Conservation (phyloP, 2,888 invertebrate genomes). For the Orgyia antiqua region DNA sequence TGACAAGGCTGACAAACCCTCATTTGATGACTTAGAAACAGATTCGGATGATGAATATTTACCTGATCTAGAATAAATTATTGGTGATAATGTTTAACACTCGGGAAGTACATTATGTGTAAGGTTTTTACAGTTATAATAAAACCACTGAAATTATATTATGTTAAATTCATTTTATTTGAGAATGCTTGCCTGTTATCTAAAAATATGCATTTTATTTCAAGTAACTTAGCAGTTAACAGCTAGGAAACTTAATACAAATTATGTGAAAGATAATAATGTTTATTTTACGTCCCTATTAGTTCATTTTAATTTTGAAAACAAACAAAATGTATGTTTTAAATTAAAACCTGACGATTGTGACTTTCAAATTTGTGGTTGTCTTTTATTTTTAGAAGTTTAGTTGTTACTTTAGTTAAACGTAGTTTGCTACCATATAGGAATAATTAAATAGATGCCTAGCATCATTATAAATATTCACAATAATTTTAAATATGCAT, state of each 20-base stretch:
- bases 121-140: conserved; percentile 75
- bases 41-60: conserved; percentile 90
- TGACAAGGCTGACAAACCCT: conserved; percentile 80
- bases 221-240: conserved; percentile 13
- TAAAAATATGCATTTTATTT: conserved; percentile 10
- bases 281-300: conserved; percentile 11
- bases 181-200: conserved; percentile 9
- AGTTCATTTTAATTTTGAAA: too few relatives aligned
- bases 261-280: conserved; percentile 15
- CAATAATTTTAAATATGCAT: too few relatives aligned
- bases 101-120: conserved; percentile 65
- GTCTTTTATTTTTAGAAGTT: too few relatives aligned
- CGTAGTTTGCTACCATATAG: too few relatives aligned
- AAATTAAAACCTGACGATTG: too few relatives aligned
- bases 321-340: too few relatives aligned
- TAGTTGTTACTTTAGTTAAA: too few relatives aligned
- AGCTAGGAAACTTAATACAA: conserved; percentile 23
- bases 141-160: conserved; percentile 45
- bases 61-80: conserved; percentile 83
- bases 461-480: too few relatives aligned
- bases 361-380: too few relatives aligned
- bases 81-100: conserved; percentile 37
- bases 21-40: conserved; percentile 86
- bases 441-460: too few relatives aligned
- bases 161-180: conserved; percentile 23